These are phyloP conservation scores for Petroica traversi DNA, from an alignment of 2,113 vertebrate species.

Conservation along the genomic window DNA sequence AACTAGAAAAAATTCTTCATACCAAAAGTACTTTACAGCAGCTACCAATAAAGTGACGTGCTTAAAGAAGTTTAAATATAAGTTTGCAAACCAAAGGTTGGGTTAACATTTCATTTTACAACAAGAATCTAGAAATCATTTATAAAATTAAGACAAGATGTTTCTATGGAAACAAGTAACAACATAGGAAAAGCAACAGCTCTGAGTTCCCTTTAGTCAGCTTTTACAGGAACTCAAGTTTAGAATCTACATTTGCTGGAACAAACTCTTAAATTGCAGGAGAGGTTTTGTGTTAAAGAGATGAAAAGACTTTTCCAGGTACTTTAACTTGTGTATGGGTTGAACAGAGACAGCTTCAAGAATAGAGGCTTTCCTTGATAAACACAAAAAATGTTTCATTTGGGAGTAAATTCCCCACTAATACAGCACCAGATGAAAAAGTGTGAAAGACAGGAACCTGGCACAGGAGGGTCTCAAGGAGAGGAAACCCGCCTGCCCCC, in stretches of 20 bases:
- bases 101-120: background rate
- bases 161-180: slow-evolving; percentile 40
- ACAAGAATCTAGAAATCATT: background rate
- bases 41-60: background rate
- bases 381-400: background rate
- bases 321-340: background rate
- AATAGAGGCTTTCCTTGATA: background rate
- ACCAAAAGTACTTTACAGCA: background rate
- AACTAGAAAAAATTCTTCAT: background rate
- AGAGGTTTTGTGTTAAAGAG: background rate
- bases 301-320: background rate
- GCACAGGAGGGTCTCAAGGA: accelerated
- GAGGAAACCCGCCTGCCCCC: background rate
- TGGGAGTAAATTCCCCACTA: background rate
- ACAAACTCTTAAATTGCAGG: background rate
- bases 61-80: background rate
- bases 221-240: background rate
- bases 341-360: background rate
- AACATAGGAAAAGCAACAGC: slow-evolving; percentile 19
- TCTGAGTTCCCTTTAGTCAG: background rate
- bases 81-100: background rate
- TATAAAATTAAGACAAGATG: slow-evolving; percentile 10
- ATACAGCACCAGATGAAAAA: background rate
- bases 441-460: background rate
- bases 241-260: background rate